A percentile compares a stretch with the other conserved stretches of the same genome.
Conservation (phyloP, 2,113 vertebrate species). For the Bolborhynchus lineola region DNA sequence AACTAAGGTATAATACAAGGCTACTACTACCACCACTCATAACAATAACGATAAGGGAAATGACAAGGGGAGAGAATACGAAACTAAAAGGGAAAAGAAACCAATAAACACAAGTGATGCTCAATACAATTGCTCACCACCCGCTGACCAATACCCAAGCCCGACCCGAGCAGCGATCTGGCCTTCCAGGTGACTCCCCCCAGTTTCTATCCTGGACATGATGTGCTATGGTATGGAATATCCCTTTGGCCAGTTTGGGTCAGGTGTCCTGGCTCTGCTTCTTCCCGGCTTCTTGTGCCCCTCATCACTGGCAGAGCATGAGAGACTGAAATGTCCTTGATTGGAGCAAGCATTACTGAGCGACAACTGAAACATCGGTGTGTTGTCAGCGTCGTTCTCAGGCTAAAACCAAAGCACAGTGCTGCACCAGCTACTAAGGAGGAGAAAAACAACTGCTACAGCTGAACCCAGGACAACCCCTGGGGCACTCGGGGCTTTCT, state of each 20-base stretch:
- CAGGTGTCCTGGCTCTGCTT: neutral
- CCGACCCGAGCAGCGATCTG: neutral
- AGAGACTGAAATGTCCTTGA: neutral
- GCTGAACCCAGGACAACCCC: neutral
- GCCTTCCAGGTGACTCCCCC: neutral
- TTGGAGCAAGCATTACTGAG: neutral
- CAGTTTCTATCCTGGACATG: neutral
- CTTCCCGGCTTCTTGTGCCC: neutral
- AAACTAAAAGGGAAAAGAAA: neutral
- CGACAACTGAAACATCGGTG: neutral
- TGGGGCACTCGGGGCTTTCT: neutral
- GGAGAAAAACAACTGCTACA: neutral
- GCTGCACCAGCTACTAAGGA: neutral
- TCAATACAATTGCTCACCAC: neutral
- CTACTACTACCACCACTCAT: neutral
- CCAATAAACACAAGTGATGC: neutral
- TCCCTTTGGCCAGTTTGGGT: neutral
- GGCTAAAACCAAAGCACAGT: neutral
- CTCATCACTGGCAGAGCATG: neutral
- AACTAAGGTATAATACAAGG: neutral
- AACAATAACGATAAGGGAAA: neutral
- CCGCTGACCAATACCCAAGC: neutral
- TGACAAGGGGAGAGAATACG: neutral
- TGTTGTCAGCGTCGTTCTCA: neutral
- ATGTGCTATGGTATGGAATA: neutral